Evolutionary conservation across 2,797 vertebrate species (phyloP), one percentile per base, ranked within the genome.

Genomic region (Craterocephalus amniculus): DNA sequence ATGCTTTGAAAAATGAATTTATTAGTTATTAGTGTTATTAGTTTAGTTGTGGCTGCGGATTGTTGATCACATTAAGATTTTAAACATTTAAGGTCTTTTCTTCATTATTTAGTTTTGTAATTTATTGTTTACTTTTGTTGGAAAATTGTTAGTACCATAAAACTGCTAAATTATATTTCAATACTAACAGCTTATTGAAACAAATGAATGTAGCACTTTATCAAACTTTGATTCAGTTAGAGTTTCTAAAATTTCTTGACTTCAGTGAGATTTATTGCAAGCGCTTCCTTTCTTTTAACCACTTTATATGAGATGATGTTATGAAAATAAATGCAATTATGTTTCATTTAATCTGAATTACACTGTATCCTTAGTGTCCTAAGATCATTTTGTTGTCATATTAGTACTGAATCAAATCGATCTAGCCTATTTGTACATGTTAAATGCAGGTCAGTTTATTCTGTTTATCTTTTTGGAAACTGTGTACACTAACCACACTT

Each of bases 401-500:
- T n/a, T n/a, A 45, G 2, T 2, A 6, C 45, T 48, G 20, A n/a
- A 48, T 48, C 20, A 48, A 45, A 13, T 26, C 1, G 29, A 36
- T 24, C 35, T 26, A 16, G 56, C 31, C 20, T 18, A 0, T 18
- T 16, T 40, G 16, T 31, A 26, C 54, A 4, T n/a, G 43, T 43
- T 29, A 59, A 34, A 31, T 2, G 3, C 9, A 7, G 6, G 2
- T 63, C 51, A 8, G 22, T 38, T 24, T 0, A 4, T 14, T 58
- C 38, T 40, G 58, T 67, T 36, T 2, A 48, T 56, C 38, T 22
- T 27, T 12, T 22, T 40, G 32, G 55, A 2, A 62, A 75, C 62
- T 82, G 71, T 78, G 66, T 55, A 59, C 67, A 67, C 74, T 75
- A 51, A 70, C 74, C 31, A 70, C 58, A 35, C 29, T 40, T 0